Evolutionary conservation across 2,797 vertebrate species (phyloP).

Genomic region (Cirrhinus molitorella): DNA sequence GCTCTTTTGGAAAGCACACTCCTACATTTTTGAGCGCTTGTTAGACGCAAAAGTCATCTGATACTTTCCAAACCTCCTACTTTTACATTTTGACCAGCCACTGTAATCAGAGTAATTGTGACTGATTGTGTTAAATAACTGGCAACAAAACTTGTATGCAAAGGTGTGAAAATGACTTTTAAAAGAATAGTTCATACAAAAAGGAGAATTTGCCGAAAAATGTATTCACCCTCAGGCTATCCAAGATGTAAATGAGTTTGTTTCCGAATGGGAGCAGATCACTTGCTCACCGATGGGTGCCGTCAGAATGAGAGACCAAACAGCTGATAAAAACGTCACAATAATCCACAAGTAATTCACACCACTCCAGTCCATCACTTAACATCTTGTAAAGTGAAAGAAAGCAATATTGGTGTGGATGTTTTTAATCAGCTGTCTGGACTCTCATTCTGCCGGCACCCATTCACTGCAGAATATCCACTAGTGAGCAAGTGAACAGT

Average conservation of each 20-base stretch:
- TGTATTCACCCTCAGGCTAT: not conserved
- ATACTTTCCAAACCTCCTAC: constrained; percentile 26
- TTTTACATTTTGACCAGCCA: constrained; percentile 10
- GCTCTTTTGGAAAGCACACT: constrained; percentile 37
- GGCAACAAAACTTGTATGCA: not conserved
- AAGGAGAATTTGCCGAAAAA: not conserved
- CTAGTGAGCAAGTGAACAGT: not conserved
- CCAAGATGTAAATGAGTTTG: not conserved
- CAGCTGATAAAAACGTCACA: not conserved
- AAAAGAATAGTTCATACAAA: not conserved
- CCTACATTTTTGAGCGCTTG: not conserved
- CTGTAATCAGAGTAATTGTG: constrained; percentile 23
- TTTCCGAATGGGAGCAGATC: not conserved
- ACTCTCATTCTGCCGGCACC: not conserved
- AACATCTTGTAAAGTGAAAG: not conserved
- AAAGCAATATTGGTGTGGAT: not conserved
- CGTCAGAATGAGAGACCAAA: not conserved
- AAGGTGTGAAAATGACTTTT: not conserved
- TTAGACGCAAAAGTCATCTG: not conserved
- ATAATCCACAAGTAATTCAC: not conserved
- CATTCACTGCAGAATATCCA: not conserved
- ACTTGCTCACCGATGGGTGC: not conserved
- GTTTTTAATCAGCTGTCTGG: not conserved
- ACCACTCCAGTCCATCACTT: not conserved
- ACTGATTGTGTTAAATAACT: not conserved